phyloP scores from a whole-genome alignment of 2,888 invertebrate genomes.

The Agriopis aurantiaria region DNA sequence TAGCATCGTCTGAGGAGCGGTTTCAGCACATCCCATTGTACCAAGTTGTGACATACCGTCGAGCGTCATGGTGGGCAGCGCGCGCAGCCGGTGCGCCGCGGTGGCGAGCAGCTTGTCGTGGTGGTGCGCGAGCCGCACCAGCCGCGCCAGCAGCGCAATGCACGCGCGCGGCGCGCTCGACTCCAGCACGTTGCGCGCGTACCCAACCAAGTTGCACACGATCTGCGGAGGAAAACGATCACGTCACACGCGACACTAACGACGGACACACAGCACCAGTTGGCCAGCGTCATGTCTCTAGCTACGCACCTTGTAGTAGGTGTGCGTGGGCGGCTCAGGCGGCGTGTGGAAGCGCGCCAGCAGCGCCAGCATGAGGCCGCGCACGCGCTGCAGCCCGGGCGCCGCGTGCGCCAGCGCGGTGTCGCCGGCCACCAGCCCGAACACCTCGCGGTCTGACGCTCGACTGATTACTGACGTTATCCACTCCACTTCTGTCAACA shows the following conservation, averaged over 20 bases:
- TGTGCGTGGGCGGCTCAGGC: slow-evolving; percentile 56
- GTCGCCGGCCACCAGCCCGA: slow-evolving; percentile 63
- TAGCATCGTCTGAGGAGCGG: no score
- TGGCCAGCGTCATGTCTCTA: not conserved
- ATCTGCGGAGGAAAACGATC: slow-evolving; percentile 77
- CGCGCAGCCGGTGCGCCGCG: slow-evolving; percentile 65
- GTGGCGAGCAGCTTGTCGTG: slow-evolving; percentile 70
- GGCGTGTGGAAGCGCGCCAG: slow-evolving; percentile 89
- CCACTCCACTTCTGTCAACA: slow-evolving; percentile 91
- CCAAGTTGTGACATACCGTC: slow-evolving; percentile 55
- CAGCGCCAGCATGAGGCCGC: slow-evolving; percentile 91
- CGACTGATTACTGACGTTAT: slow-evolving; percentile 92
- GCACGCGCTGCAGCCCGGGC: slow-evolving; percentile 88
- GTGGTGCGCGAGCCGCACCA: slow-evolving; percentile 58
- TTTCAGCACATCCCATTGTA: no score
- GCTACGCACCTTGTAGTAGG: slow-evolving; percentile 67
- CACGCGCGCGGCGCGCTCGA: slow-evolving; percentile 68
- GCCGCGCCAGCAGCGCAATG: slow-evolving; percentile 58
- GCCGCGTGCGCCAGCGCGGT: slow-evolving; percentile 66
- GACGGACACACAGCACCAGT: not conserved
- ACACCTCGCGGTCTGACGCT: slow-evolving; percentile 86
- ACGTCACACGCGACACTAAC: not conserved
- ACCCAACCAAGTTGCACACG: slow-evolving; percentile 90
- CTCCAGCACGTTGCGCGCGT: slow-evolving; percentile 89
- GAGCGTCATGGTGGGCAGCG: slow-evolving; percentile 67